A percentile compares a stretch with the other conserved stretches of the same genome.
phyloP scores from a whole-genome alignment of 2,888 invertebrate species.

The Xestobium rufovillosum region DNA sequence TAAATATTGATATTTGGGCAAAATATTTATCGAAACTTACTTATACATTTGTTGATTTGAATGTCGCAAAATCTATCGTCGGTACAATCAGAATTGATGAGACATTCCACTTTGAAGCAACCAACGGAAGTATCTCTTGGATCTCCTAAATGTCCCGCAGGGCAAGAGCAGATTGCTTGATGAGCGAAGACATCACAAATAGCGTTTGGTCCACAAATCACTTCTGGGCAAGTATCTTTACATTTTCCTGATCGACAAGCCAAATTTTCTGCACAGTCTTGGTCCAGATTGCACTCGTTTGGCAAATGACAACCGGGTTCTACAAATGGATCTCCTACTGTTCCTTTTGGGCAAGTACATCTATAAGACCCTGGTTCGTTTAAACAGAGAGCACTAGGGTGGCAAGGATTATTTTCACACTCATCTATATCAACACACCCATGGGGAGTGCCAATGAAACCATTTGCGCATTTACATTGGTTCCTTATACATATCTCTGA shows the following conservation, averaged over 20 bases:
- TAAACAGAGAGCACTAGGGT: constrained; percentile 68
- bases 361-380: constrained; percentile 75
- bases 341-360: constrained; percentile 71
- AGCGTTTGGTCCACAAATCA: constrained; percentile 70
- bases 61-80: constrained; percentile 67
- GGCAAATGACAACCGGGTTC: constrained; percentile 72
- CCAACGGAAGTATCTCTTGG: constrained; percentile 67
- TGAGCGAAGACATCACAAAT: constrained; percentile 68
- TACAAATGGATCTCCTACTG: constrained; percentile 63
- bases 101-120: constrained; percentile 84
- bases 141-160: constrained; percentile 76
- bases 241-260: constrained; percentile 72
- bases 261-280: constrained; percentile 67
- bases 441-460: constrained; percentile 64
- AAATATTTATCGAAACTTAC: constrained; percentile 43
- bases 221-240: constrained; percentile 68
- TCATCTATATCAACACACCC: constrained; percentile 81
- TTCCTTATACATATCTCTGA: constrained; percentile 70
- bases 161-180: constrained; percentile 66
- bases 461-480: constrained; percentile 69
- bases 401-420: constrained; percentile 71
- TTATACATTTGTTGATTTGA: constrained; percentile 69
- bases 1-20: constrained; percentile 9
- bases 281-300: constrained; percentile 65
- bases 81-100: constrained; percentile 67